These are phyloP conservation scores for Murina feae DNA, from an alignment of 2,113 vertebrate genomes.

Conservation along the genomic window DNA sequence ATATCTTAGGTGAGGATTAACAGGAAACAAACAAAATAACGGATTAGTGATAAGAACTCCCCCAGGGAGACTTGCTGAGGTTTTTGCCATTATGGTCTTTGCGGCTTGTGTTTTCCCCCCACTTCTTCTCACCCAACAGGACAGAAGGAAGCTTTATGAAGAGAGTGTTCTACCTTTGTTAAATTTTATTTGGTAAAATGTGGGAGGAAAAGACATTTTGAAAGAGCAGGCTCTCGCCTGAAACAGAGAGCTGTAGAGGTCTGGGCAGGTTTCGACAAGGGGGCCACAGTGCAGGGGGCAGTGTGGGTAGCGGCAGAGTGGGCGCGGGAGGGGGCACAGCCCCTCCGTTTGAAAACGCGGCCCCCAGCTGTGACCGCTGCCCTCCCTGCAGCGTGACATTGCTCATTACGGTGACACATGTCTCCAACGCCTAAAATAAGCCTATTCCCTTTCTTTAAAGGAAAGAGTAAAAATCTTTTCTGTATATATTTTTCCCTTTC, in stretches of 20 bases:
- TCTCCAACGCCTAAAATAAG: neutral
- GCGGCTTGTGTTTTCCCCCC: neutral
- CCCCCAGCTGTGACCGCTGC: neutral
- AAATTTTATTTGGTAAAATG: neutral
- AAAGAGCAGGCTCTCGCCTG: neutral
- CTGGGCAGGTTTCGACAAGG: neutral
- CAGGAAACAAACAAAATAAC: too few species aligned
- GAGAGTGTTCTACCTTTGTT: neutral
- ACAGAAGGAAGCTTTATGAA: neutral
- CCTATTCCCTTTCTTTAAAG: neutral
- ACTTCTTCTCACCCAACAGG: neutral
- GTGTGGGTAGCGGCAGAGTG: neutral
- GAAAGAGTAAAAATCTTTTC: neutral
- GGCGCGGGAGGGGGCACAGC: fast-evolving
- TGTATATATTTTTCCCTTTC: neutral
- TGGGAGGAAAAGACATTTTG: neutral
- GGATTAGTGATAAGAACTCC: neutral
- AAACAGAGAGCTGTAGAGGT: neutral
- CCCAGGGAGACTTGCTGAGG: neutral
- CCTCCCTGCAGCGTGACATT: too few species aligned
- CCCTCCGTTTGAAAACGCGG: neutral
- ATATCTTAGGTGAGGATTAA: too few species aligned
- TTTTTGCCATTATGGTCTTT: neutral
- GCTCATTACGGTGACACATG: neutral
- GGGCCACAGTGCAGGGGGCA: neutral